Base-by-base conservation (phyloP, 2,113 vertebrate species). In the Vanacampus margaritifer region DNA sequence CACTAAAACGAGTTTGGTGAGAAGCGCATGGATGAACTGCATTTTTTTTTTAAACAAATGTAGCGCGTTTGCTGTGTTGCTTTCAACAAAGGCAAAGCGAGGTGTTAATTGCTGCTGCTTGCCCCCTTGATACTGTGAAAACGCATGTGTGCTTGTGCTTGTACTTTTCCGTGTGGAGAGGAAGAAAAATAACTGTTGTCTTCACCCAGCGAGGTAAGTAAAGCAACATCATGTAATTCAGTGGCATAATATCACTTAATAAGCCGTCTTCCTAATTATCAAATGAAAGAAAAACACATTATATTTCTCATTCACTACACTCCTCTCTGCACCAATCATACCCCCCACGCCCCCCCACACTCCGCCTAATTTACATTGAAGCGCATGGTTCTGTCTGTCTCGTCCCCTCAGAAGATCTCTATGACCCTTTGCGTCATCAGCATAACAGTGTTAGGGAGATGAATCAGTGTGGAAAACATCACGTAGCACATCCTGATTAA, bases 101-200 rank as follows among this genome's bases (percentile, higher is more conserved):
- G 68, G 73, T 80, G 74, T 85, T 87, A 89, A 88, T 85, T 88
- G 83, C 73, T 65, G 68, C 66, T 17, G 65, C 43, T 58, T 77
- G 59, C 59, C 36, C 36, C 16, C 59, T 8, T 57, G 36, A 39
- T 61, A 41, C 12, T 61, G 59, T 41, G 59, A 61, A 61, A 39
- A 61, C 32, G 57, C 57, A 41, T 46, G 28, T 68, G 21, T 62
- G 19, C 58, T 58, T 71, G 67, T 71, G 58, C 66, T 32, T 67
- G n/a, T 32, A 4, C 61, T 37, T 69, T 68, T 16, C 43, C 56
- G 39, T 61, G 53, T 64, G 26, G 36, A 26, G 36, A 50, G 43
- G 64, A 9, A 58, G 9, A 62, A 67, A 63, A 65, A 35, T 64
- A 60, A 72, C 37, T 58, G 21, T n/a, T 53, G 24, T 64, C 51